These are phyloP conservation scores for Bradysia coprophila DNA, from an alignment of 1,140 invertebrate species.

Conservation along the genomic window DNA sequence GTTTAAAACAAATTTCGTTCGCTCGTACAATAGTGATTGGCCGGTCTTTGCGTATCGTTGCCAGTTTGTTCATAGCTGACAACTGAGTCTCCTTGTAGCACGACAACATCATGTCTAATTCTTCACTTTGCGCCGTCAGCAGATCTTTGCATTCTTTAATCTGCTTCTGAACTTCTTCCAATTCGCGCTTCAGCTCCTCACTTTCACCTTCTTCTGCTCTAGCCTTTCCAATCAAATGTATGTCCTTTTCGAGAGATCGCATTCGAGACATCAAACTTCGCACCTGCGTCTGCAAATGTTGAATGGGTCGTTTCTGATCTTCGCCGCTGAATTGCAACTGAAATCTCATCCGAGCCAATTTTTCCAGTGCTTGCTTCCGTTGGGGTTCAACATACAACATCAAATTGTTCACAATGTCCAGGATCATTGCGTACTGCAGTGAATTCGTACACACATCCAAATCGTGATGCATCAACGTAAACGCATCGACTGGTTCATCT, in stretches of 20 bases:
- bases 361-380: conserved; percentile 75
- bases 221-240: conserved; percentile 71
- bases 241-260: conserved; percentile 72
- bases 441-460: conserved; percentile 95
- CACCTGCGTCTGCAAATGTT: conserved; percentile 75
- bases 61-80: conserved; percentile 34
- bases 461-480: conserved; percentile 96
- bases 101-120: conserved; percentile 76
- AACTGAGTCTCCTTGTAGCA: conserved; percentile 79
- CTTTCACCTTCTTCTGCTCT: conserved; percentile 50
- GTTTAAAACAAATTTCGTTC: conserved; percentile 97
- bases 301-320: conserved; percentile 81
- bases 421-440: conserved; percentile 83
- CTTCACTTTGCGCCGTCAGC: conserved; percentile 70
- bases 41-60: conserved; percentile 30
- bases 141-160: conserved; percentile 84
- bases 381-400: conserved; percentile 92
- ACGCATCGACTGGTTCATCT: conserved; percentile 84
- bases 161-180: conserved; percentile 40
- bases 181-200: conserved; percentile 46
- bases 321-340: conserved; percentile 78
- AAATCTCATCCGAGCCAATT: conserved; percentile 81
- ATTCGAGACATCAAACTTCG: conserved; percentile 62
- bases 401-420: conserved; percentile 95
- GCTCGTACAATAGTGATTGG: conserved; percentile 61